phyloP scores from a whole-genome alignment of 2,888 invertebrate species.

The Cremastobaeus sp. region DNA sequence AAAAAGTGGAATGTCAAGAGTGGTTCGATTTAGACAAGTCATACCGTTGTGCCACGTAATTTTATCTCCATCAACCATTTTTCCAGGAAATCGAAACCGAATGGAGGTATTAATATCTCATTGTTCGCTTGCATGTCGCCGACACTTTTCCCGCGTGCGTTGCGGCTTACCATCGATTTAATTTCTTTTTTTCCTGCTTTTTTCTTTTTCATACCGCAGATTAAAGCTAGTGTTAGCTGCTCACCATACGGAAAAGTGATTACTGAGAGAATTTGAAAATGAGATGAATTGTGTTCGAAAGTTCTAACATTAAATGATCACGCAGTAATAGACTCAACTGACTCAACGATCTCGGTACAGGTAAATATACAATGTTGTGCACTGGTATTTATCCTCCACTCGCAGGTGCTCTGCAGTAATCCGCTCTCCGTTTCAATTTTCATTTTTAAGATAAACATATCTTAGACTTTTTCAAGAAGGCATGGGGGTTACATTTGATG shows the following conservation, averaged over 20 bases:
- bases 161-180: conserved; percentile 72
- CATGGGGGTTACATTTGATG: no score
- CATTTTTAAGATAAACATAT: no score
- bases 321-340: conserved; percentile 9
- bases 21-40: conserved; percentile 60
- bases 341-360: background rate
- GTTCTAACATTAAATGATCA: conserved; percentile 46
- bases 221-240: conserved; percentile 72
- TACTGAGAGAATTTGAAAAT: conserved; percentile 61
- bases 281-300: conserved; percentile 55
- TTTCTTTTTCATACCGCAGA: conserved; percentile 65
- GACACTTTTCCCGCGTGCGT: conserved; percentile 72
- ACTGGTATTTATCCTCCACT: no score
- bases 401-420: no score
- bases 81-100: conserved; percentile 76
- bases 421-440: no score
- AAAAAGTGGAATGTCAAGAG: conserved; percentile 59
- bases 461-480: no score
- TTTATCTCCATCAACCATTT: conserved; percentile 75
- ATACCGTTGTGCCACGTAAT: conserved; percentile 71
- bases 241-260: conserved; percentile 61
- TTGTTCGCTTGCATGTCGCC: conserved; percentile 72
- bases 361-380: background rate
- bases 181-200: conserved; percentile 64
- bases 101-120: conserved; percentile 76